Percentiles rank a stretch among this genome's conserved stretches.
Conservation (phyloP, 2,797 vertebrate species). For the Hafferia zeledoni region DNA sequence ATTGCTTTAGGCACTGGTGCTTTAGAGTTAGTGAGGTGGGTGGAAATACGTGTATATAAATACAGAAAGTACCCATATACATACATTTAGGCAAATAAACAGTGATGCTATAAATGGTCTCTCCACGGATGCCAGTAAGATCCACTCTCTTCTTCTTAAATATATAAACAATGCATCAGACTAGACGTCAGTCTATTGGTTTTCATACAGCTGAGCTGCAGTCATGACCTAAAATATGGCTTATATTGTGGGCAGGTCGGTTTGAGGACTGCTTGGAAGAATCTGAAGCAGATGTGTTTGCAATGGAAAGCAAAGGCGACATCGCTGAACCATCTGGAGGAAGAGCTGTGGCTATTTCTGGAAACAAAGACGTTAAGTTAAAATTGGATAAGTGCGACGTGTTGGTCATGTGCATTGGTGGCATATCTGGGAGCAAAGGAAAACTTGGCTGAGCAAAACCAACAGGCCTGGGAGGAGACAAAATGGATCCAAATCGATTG, state of each 20-base stretch:
- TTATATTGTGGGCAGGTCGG: slow-evolving; percentile 98
- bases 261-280: slow-evolving; percentile 93
- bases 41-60: slow-evolving; percentile 11
- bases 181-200: background rate
- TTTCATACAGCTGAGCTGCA: slow-evolving; percentile 93
- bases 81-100: slow-evolving; percentile 38
- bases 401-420: slow-evolving; percentile 94
- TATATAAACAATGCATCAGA: background rate
- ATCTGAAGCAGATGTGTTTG: slow-evolving; percentile 91
- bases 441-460: slow-evolving; percentile 96
- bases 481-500: slow-evolving; percentile 96
- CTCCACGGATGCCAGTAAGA: background rate
- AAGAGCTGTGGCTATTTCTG: slow-evolving; percentile 96
- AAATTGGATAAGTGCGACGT: slow-evolving; percentile 97
- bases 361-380: slow-evolving; percentile 95
- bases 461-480: slow-evolving; percentile 94
- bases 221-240: slow-evolving; percentile 98
- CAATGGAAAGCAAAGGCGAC: slow-evolving; percentile 94
- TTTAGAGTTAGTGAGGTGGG: slow-evolving; percentile 57
- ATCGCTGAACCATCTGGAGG: slow-evolving; percentile 92
- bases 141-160: slow-evolving; percentile 1
- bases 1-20: slow-evolving; percentile 66
- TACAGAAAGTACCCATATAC: slow-evolving; percentile 7
- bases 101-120: slow-evolving; percentile 30
- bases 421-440: slow-evolving; percentile 96